Evolutionary conservation across 1,140 invertebrate species (phyloP), one percentile per base, ranked within the genome.

Genomic region (Drosophila elegans): DNA sequence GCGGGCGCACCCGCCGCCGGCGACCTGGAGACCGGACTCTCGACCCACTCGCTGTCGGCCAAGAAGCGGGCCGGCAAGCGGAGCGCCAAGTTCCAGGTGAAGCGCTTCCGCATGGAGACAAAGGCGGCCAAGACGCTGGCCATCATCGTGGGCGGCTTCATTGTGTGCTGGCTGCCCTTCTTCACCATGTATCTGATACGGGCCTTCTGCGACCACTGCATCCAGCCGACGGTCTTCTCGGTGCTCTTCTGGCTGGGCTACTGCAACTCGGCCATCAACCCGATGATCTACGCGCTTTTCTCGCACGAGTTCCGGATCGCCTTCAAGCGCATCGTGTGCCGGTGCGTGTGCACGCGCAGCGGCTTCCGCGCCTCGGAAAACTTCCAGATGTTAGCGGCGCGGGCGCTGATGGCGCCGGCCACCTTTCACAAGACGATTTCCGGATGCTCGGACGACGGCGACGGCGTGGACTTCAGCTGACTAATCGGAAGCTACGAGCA

Each of bases 51-150:
- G 82, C 25, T 74, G 11, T 62, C 78, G 57, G 93, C 66, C 82
- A 93, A 81, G 90, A 93, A 62, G 92, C 91, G 82, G 78, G 93
- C 61, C 48, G 93, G 74, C 57, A 93, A 77, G 89, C 93, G 71
- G 92, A 94, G 72, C 80, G 94, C 89, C 67, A 95, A 81, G 51
- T 67, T 92, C 21, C 92, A 92, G 54, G 95, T 95, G 2, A 95
- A 95, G 11, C 95, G 95, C 4, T 93, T 96, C 63, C 93, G 95
- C 59, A 94, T 96, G 66, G 97, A 98, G 74, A 96, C 95, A 1
- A 97, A 98, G 92, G 98, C 97, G 0, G 97, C 97, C 13, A 96
- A 98, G 90, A 98, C 97, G 0, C 93, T 99, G 46, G 97, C 97
- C 42, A 95, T 98, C 5, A 97, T 98, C 1, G 97, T 98, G 1